These are phyloP conservation scores for Excalfactoria chinensis DNA, from an alignment of 2,113 vertebrate genomes.

Conservation along the genomic window DNA sequence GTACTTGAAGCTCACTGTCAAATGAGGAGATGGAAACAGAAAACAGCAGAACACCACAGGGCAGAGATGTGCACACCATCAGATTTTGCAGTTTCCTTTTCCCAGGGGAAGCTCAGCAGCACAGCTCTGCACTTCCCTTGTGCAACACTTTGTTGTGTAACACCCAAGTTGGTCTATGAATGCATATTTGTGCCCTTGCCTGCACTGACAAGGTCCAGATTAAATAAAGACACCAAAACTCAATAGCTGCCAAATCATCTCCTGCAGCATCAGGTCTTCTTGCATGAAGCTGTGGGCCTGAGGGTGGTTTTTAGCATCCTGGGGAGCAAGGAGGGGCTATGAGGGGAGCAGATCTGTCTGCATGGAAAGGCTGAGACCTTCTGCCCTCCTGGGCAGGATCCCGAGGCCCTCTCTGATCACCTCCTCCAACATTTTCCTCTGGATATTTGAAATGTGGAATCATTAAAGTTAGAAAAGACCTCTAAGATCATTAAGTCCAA, in stretches of 20 bases:
- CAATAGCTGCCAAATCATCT: neutral
- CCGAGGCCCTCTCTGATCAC: neutral
- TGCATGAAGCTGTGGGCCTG: too few relatives aligned
- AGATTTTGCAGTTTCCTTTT: neutral
- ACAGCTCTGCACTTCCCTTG: neutral
- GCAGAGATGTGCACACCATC: rapidly evolving
- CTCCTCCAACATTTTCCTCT: neutral
- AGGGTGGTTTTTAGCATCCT: neutral
- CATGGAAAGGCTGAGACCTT: neutral
- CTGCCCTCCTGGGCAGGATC: neutral
- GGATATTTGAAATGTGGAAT: neutral
- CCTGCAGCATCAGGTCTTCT: neutral
- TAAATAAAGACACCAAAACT: neutral
- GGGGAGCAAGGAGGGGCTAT: neutral
- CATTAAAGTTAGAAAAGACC: neutral
- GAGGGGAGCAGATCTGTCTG: rapidly evolving
- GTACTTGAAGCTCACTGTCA: neutral
- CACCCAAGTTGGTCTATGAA: too few relatives aligned
- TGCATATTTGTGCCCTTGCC: rapidly evolving
- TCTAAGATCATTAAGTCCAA: neutral
- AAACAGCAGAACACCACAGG: neutral
- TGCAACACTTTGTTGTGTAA: neutral
- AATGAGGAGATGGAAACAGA: neutral
- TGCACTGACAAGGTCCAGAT: rapidly evolving
- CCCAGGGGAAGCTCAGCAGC: neutral